These are phyloP conservation scores for Vesta saturnalis DNA, from an alignment of 2,888 invertebrate species.

Conservation along the genomic window DNA sequence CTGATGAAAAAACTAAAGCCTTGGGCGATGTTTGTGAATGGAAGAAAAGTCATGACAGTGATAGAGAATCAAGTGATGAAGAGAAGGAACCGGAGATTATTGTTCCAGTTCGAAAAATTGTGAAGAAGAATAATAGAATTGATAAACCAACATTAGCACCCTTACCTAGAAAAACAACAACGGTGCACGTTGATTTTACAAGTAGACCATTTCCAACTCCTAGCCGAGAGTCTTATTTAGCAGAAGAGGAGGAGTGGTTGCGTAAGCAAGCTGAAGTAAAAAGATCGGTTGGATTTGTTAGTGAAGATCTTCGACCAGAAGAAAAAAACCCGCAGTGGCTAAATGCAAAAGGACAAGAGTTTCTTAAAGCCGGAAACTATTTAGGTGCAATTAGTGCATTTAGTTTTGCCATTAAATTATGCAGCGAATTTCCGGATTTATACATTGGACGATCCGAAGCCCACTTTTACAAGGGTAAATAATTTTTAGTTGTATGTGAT, in stretches of 20 bases:
- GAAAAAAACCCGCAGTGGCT: constrained; percentile 87
- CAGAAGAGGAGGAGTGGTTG: constrained; percentile 83
- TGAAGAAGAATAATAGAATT: neutral
- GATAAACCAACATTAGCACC: constrained; percentile 59
- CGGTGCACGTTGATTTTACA: constrained; percentile 76
- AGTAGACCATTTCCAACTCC: constrained; percentile 84
- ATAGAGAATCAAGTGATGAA: constrained; percentile 37
- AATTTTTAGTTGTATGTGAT: neutral
- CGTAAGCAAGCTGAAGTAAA: constrained; percentile 80
- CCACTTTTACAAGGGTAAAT: constrained; percentile 69
- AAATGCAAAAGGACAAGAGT: constrained; percentile 82
- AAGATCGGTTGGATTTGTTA: constrained; percentile 74
- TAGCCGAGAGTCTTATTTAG: constrained; percentile 75
- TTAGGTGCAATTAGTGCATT: constrained; percentile 86
- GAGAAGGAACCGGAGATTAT: no score
- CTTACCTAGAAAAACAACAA: constrained; percentile 66
- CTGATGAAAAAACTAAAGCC: constrained; percentile 70
- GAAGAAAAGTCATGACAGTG: constrained; percentile 53
- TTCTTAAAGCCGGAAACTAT: constrained; percentile 78
- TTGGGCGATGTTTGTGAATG: constrained; percentile 74
- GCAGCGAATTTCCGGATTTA: constrained; percentile 76
- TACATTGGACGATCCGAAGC: constrained; percentile 82
- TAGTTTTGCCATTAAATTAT: constrained; percentile 78
- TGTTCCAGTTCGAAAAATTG: neutral
- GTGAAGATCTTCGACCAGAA: constrained; percentile 78